Conservation (phyloP, 2,797 vertebrate genomes). For the Sebastes trivittatus region DNA sequence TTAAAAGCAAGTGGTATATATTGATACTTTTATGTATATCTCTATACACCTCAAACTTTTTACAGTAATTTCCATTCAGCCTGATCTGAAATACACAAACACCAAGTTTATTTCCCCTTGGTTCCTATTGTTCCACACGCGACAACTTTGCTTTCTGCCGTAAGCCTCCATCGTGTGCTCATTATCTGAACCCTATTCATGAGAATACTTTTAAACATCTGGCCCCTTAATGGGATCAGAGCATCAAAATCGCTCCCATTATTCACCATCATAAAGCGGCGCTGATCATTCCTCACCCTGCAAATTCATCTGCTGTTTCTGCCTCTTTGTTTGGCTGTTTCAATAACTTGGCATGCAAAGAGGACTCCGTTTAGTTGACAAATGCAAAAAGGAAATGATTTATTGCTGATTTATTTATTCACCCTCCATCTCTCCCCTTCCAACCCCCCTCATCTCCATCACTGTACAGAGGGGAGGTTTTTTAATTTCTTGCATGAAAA, state of each 20-base stretch:
- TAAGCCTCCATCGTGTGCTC: slow-evolving; percentile 51
- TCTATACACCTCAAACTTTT: background rate
- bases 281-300: slow-evolving; percentile 74
- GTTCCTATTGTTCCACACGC: slow-evolving; percentile 45
- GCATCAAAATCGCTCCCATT: slow-evolving; percentile 78
- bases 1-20: background rate
- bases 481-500: slow-evolving; percentile 85
- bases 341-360: slow-evolving; percentile 84
- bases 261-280: slow-evolving; percentile 78
- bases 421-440: slow-evolving; percentile 67
- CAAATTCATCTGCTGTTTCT: slow-evolving; percentile 80
- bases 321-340: slow-evolving; percentile 80
- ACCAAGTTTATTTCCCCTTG: slow-evolving; percentile 24
- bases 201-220: slow-evolving; percentile 80
- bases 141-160: slow-evolving; percentile 43
- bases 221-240: slow-evolving; percentile 80
- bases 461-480: slow-evolving; percentile 78
- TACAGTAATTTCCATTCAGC: slow-evolving; percentile 11
- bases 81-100: slow-evolving; percentile 20
- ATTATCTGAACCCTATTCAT: slow-evolving; percentile 76
- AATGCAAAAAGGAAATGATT: slow-evolving; percentile 86
- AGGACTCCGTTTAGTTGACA: slow-evolving; percentile 83
- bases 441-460: slow-evolving; percentile 77
- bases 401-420: slow-evolving; percentile 85
- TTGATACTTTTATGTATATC: background rate